These are phyloP conservation scores for Thalassarche chlororhynchos DNA, from an alignment of 2,113 vertebrate genomes.

Conservation along the genomic window DNA sequence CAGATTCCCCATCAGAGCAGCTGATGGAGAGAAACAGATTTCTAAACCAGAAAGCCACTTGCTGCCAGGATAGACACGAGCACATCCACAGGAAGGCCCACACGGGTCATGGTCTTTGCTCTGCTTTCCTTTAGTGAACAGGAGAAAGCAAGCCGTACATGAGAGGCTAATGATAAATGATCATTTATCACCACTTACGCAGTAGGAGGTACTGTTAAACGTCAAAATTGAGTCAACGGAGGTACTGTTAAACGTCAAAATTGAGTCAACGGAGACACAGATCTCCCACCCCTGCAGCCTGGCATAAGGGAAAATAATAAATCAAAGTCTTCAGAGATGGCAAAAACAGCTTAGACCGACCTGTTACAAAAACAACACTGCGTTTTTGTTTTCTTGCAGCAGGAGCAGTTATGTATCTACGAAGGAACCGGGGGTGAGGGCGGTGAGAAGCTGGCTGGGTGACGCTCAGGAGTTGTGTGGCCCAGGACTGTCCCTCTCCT, in stretches of 20 bases:
- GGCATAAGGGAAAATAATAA: background rate
- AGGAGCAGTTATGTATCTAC: background rate
- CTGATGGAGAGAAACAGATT: background rate
- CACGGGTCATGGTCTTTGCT: background rate
- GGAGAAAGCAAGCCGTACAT: background rate
- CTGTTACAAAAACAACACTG: background rate
- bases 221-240: background rate
- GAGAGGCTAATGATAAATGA: background rate
- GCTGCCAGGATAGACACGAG: background rate
- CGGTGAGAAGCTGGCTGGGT: background rate
- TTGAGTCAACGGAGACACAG: background rate
- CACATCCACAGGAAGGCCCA: background rate
- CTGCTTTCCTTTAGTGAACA: background rate
- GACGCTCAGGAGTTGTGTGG: background rate
- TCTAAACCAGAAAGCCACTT: background rate
- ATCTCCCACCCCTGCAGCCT: background rate
- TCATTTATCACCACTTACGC: background rate
- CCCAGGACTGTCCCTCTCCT: background rate
- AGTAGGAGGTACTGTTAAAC: background rate
- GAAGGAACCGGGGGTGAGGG: background rate
- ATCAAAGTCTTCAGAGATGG: background rate
- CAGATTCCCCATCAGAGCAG: background rate
- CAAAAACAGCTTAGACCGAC: background rate
- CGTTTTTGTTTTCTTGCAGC: background rate
- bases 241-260: background rate